Percentiles rank a stretch among this genome's conserved stretches.
Conservation (phyloP, 2,113 vertebrate species). For the Amphilophus citrinellus region DNA sequence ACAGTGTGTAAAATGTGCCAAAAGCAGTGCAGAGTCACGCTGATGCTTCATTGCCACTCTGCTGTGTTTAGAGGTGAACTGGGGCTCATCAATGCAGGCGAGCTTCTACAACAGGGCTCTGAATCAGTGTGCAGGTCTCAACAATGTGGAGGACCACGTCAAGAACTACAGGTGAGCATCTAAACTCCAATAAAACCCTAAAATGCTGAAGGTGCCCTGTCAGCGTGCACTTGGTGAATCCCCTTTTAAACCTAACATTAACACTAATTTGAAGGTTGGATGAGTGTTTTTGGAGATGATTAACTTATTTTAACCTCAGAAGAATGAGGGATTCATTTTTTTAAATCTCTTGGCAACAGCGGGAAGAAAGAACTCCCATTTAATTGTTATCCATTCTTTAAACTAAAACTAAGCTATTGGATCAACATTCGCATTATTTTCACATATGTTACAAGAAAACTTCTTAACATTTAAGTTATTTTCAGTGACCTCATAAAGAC, state of each 20-base stretch:
- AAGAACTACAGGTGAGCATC: constrained; percentile 91
- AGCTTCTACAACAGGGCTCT: constrained; percentile 94
- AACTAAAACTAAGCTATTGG: neutral
- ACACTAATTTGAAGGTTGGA: neutral
- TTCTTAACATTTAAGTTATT: neutral
- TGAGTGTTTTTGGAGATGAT: neutral
- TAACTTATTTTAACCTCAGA: neutral
- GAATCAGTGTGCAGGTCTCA: constrained; percentile 89
- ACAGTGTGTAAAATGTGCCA: fast-evolving
- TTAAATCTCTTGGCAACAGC: neutral
- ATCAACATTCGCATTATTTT: fast-evolving
- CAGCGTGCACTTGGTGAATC: neutral
- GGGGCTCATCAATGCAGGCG: constrained; percentile 97
- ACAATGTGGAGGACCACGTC: constrained; percentile 91
- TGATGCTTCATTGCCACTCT: neutral
- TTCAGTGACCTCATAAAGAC: neutral
- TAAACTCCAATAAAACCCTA: too few relatives aligned
- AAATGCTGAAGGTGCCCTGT: neutral
- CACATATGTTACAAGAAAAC: fast-evolving
- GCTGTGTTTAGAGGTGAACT: constrained; percentile 87
- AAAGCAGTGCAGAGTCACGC: neutral
- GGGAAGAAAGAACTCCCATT: too few relatives aligned
- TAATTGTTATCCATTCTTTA: neutral
- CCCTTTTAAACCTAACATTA: neutral
- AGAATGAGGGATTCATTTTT: neutral